Conservation (phyloP, 2,113 vertebrate genomes). For the Alethe diademata region DNA sequence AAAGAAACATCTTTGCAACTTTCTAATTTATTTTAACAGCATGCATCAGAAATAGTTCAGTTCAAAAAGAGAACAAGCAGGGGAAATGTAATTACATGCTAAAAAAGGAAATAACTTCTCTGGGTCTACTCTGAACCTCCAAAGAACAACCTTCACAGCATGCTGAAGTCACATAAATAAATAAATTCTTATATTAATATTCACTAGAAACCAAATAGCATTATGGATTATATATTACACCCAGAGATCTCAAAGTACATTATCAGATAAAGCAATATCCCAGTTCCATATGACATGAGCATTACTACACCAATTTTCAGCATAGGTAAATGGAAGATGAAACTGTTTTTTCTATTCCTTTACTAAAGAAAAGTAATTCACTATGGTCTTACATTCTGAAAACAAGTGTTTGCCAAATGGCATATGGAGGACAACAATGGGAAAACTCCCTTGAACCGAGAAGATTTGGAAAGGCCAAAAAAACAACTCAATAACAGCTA, state of each 20-base stretch:
- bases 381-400: background rate
- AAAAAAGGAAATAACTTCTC: background rate
- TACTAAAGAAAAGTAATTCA: background rate
- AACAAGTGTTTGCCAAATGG: background rate
- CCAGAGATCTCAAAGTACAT: background rate
- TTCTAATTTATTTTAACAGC: conserved; percentile 62
- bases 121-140: background rate
- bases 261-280: background rate
- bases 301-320: background rate
- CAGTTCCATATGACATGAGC: background rate
- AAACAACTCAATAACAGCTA: rapidly evolving
- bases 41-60: conserved; percentile 37
- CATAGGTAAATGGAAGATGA: background rate
- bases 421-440: background rate
- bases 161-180: background rate
- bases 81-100: background rate
- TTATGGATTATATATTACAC: background rate
- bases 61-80: background rate
- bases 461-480: background rate
- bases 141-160: background rate
- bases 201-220: background rate
- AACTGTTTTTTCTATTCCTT: background rate
- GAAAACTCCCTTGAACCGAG: background rate
- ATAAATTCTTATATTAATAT: background rate
- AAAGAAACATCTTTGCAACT: conserved; percentile 22